phyloP scores from a whole-genome alignment of 2,797 vertebrate species.

The Chaenodraco wilsoni region DNA sequence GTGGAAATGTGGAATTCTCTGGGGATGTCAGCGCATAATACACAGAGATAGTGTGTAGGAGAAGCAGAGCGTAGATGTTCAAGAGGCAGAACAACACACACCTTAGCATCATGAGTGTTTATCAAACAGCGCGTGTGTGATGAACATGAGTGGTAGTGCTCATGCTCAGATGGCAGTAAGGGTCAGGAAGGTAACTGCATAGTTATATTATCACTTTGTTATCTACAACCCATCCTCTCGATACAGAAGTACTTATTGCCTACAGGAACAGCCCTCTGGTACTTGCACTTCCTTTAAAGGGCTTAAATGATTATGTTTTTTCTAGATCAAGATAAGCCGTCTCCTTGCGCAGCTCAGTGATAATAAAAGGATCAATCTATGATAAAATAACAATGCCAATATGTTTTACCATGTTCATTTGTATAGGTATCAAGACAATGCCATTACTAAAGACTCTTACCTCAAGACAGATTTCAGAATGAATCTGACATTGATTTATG shows the following conservation, averaged over 20 bases:
- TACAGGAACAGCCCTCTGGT: constrained; percentile 1
- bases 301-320: neutral
- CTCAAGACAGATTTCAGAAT: neutral
- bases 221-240: constrained; percentile 14
- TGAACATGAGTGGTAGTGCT: constrained; percentile 41
- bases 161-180: constrained; percentile 20
- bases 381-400: neutral
- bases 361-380: neutral
- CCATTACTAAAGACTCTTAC: neutral
- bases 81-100: constrained; percentile 51
- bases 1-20: constrained; percentile 69
- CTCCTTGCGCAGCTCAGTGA: neutral
- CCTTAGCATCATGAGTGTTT: constrained; percentile 46
- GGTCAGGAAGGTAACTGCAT: constrained; percentile 20
- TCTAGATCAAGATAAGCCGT: neutral
- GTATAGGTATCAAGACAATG: neutral
- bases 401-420: neutral
- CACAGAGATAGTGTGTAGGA: constrained; percentile 33
- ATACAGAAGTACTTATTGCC: neutral
- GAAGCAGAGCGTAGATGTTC: constrained; percentile 36
- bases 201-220: constrained; percentile 5
- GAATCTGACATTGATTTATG: neutral
- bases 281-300: neutral
- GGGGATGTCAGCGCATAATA: constrained; percentile 54
- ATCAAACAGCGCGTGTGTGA: constrained; percentile 37